Percentiles rank a stretch among this genome's conserved stretches.
Conservation (phyloP, 2,888 invertebrate species). For the Caenorhabditis sinica region DNA sequence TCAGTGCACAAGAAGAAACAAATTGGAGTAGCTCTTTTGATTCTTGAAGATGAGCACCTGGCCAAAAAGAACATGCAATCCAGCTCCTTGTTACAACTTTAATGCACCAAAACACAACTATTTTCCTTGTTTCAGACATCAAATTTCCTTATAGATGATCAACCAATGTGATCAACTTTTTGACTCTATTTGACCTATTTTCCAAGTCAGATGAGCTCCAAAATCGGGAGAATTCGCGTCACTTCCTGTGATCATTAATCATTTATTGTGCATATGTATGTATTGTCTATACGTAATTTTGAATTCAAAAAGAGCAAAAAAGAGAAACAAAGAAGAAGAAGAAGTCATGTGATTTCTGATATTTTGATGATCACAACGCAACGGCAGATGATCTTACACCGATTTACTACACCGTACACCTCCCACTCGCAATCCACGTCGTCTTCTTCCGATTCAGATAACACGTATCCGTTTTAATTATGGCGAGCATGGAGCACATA, state of each 20-base stretch:
- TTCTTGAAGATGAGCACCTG: too few species aligned
- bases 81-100: too few species aligned
- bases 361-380: not conserved
- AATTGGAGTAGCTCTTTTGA: too few species aligned
- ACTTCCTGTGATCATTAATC: slow-evolving; percentile 11
- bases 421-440: slow-evolving; percentile 15
- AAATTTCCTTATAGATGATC: not conserved
- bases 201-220: not conserved
- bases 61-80: too few species aligned
- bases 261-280: not conserved
- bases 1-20: too few species aligned
- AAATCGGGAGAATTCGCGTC: not conserved
- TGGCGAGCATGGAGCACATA: slow-evolving; percentile 10
- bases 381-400: slow-evolving; percentile 8
- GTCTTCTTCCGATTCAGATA: slow-evolving; percentile 42
- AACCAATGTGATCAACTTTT: slow-evolving; percentile 8
- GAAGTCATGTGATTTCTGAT: not conserved
- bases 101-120: not conserved
- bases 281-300: not conserved
- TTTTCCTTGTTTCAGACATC: not conserved
- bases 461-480: slow-evolving; percentile 36
- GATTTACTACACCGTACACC: slow-evolving; percentile 1
- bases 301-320: slow-evolving; percentile 2
- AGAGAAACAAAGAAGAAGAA: not conserved
- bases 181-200: not conserved